Conservation (phyloP, 1,140 invertebrate genomes). For the Drosophila busckii region DNA sequence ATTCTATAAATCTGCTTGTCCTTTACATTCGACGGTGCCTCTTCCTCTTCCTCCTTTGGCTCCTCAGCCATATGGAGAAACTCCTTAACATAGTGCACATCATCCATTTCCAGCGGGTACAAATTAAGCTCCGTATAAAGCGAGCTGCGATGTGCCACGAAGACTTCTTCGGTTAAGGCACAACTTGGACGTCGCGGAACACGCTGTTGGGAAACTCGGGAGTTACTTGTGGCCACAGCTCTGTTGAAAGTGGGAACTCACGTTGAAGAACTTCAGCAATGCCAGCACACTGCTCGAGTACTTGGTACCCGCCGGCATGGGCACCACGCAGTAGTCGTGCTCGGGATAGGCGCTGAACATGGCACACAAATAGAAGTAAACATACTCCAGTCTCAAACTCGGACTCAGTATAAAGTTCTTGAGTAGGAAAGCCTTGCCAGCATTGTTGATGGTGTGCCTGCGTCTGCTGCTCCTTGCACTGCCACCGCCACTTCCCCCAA, state of each 20-base stretch:
- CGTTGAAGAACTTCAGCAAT: conserved; percentile 39
- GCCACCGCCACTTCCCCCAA: too few relatives aligned
- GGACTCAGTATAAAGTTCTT: conserved; percentile 54
- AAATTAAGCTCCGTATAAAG: conserved; percentile 41
- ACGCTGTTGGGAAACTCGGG: conserved; percentile 12
- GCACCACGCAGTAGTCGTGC: conserved; percentile 43
- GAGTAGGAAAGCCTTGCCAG: conserved; percentile 35
- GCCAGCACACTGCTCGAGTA: conserved; percentile 11
- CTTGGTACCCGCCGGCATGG: conserved; percentile 10
- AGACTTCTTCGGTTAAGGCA: conserved; percentile 45
- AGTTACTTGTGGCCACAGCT: neutral
- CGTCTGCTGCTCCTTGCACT: neutral
- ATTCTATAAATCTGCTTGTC: neutral
- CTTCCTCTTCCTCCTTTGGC: too few relatives aligned
- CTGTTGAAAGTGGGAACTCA: neutral
- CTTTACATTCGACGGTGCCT: neutral
- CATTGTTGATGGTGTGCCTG: neutral
- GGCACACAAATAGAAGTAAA: conserved; percentile 37
- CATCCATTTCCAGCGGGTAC: conserved; percentile 9
- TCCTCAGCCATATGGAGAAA: neutral
- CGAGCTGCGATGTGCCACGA: conserved; percentile 44
- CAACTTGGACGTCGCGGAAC: too few relatives aligned
- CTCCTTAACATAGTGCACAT: neutral
- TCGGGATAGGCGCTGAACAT: conserved; percentile 56
- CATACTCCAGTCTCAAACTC: conserved; percentile 31